Base-by-base conservation (phyloP, 2,888 invertebrate species). In the Odontocolon sp. region DNA sequence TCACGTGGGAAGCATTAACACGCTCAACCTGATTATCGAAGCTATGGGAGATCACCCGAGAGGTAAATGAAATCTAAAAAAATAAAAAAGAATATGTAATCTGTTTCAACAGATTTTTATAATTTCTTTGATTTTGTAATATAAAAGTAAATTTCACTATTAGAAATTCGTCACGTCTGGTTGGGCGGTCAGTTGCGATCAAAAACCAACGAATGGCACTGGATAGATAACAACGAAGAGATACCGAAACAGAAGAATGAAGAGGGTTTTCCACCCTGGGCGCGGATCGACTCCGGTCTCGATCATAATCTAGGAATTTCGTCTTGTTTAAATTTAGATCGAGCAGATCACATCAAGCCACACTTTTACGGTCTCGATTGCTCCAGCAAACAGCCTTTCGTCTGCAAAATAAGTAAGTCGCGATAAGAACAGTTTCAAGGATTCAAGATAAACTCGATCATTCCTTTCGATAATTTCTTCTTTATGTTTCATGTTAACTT, bases 361-460 rank as follows among this genome's bases (percentile, higher is more conserved):
- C 82, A 92, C 8, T 87, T 92, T 1, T 92, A 92, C 59, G 92
- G 92, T 0, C 85, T 92, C 3, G 92, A 92, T 0, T 92, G 92
- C 77, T 91, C 91, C 36, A 92, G 91, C 0, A 90, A 92, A 1
- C 92, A 92, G 79, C 91, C 91, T 56, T 92, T 92, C 0, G 87
- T 92, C 11, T 92, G 92, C 73, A 76, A 81, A 71, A 84, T 83
- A 69, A 81, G 84, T 84, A 77, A 74, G 84, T 54, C 16, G 6
- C 14, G 6, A 28, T 23, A 42, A n/a, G n/a, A n/a, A n/a, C n/a
- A n/a, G n/a, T n/a, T n/a, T n/a, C n/a, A n/a, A n/a, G n/a, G n/a
- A n/a, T n/a, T n/a, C n/a, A n/a, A n/a, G n/a, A n/a, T n/a, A n/a
- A n/a, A n/a, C n/a, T n/a, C n/a, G n/a, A n/a, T n/a, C n/a, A n/a